phyloP scores from a whole-genome alignment of 92 coral and sea anemone species.

The Bergia puertoricense region DNA sequence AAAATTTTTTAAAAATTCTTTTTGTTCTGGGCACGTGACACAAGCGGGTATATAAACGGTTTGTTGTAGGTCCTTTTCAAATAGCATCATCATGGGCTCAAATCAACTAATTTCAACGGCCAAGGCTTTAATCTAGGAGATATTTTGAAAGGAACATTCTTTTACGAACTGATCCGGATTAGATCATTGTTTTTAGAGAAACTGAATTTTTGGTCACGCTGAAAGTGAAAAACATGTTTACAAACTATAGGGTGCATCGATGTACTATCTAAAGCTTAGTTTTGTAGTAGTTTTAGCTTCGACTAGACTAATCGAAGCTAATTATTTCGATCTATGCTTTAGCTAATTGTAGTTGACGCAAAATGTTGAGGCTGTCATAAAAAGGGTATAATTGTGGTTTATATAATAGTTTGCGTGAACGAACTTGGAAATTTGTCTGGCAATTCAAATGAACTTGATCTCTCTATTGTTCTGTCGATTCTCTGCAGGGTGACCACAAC shows the following conservation, averaged over 20 bases:
- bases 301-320: neutral
- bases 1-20: no score
- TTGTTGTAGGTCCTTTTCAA: neutral
- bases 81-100: neutral
- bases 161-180: neutral
- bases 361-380: no score
- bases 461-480: slow-evolving; percentile 26
- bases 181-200: no score
- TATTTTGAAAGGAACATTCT: neutral
- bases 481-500: slow-evolving; percentile 36
- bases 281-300: neutral
- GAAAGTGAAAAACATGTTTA: neutral
- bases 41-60: neutral
- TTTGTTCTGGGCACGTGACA: no score
- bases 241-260: neutral
- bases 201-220: neutral
- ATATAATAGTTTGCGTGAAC: neutral
- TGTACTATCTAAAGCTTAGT: no score
- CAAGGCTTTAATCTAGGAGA: neutral
- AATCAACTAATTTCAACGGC: no score
- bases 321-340: neutral
- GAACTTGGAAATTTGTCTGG: neutral
- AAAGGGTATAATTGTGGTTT: neutral
- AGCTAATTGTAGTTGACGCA: neutral
- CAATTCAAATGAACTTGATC: slow-evolving; percentile 22